A percentile compares a stretch with the other conserved stretches of the same genome.
These are phyloP conservation scores for Chymomyza caudatula DNA, from an alignment of 2,888 invertebrate species.

Conservation along the genomic window DNA sequence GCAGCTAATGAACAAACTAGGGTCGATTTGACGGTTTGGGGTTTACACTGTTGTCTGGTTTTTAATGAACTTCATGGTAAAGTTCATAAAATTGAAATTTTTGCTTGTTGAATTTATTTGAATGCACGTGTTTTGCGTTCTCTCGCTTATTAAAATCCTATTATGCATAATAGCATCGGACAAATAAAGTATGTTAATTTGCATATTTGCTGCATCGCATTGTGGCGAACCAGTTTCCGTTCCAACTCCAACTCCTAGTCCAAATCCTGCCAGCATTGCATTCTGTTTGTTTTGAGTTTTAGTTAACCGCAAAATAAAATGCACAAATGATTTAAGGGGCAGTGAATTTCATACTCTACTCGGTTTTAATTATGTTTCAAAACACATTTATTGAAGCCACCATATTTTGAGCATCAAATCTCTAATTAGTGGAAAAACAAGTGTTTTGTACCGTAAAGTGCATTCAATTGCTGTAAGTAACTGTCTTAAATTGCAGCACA, in stretches of 20 bases:
- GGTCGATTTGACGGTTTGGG: background rate
- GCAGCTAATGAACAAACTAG: background rate
- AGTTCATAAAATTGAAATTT: slow-evolving; percentile 54
- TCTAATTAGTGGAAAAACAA: no score
- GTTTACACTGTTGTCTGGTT: background rate
- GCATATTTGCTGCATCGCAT: slow-evolving; percentile 44
- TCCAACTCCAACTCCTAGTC: background rate
- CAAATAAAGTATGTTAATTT: slow-evolving; percentile 60
- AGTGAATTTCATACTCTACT: no score
- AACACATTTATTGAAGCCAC: no score
- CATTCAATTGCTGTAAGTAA: no score
- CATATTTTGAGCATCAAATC: no score
- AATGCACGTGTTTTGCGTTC: slow-evolving; percentile 38
- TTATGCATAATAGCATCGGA: slow-evolving; percentile 48
- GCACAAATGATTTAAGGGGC: no score
- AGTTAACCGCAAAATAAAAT: background rate
- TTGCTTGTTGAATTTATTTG: slow-evolving; percentile 25
- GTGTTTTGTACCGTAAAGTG: no score
- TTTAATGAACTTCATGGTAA: background rate
- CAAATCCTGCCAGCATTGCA: no score
- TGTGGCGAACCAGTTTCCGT: background rate
- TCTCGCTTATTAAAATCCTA: slow-evolving; percentile 50
- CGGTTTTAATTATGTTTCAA: no score
- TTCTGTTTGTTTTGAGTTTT: no score
- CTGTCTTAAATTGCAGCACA: no score